phyloP scores from a whole-genome alignment of 2,888 invertebrate genomes.

The Zhuqinia jingwanae region DNA sequence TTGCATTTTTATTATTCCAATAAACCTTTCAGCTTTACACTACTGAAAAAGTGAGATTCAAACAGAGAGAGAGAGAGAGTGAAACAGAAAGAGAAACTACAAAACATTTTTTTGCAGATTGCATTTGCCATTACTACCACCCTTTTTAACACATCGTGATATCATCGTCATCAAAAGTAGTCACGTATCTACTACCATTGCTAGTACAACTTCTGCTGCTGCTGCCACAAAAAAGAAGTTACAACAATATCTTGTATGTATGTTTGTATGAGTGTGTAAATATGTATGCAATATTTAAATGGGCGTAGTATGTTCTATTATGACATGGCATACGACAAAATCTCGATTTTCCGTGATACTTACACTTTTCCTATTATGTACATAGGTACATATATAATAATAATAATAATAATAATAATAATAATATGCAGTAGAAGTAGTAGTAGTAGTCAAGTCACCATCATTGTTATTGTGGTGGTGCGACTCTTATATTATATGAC shows the following conservation, averaged over 20 bases:
- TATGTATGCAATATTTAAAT: conserved; percentile 24
- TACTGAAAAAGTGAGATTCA: not conserved
- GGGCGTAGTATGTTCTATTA: too few species aligned
- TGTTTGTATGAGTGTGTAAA: too few species aligned
- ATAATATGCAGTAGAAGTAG: too few species aligned
- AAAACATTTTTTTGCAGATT: conserved; percentile 31
- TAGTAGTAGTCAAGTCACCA: too few species aligned
- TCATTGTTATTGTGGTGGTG: too few species aligned
- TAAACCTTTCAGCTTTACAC: not conserved
- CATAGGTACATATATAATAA: too few species aligned
- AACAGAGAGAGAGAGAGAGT: not conserved
- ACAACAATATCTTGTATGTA: not conserved
- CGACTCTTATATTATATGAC: too few species aligned
- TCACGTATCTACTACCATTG: not conserved
- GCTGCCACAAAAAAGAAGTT: not conserved
- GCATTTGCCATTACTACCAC: conserved; percentile 29
- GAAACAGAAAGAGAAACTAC: too few species aligned
- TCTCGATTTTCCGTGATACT: too few species aligned
- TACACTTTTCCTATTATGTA: too few species aligned
- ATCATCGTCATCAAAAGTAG: conserved; percentile 23
- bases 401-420: too few species aligned
- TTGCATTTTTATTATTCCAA: not conserved
- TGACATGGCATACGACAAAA: too few species aligned
- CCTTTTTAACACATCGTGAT: conserved; percentile 10
- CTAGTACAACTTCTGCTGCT: not conserved